These are phyloP conservation scores for Blera fallax DNA, from an alignment of 2,888 invertebrate genomes.

Conservation along the genomic window DNA sequence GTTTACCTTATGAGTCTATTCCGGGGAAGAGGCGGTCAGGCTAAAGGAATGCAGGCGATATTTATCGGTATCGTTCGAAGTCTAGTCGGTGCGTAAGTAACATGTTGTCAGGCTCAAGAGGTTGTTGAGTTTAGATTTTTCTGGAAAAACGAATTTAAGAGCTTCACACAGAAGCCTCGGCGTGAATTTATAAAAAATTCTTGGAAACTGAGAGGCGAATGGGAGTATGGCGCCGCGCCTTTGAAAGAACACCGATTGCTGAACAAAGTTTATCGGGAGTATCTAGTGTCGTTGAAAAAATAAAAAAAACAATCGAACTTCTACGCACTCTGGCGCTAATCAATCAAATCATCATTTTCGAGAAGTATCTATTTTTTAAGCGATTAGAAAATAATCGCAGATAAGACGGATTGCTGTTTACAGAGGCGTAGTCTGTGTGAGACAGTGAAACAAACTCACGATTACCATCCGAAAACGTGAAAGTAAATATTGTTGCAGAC, in stretches of 20 bases:
- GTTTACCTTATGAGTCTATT: conserved; percentile 9
- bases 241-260: no score
- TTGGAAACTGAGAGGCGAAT: neutral
- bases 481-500: no score
- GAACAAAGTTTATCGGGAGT: no score
- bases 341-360: neutral
- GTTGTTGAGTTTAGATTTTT: neutral
- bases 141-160: neutral
- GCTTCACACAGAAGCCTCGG: neutral
- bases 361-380: neutral
- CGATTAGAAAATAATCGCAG: neutral
- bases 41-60: neutral
- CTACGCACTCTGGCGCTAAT: neutral
- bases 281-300: neutral
- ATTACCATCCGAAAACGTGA: no score
- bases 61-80: neutral
- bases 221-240: neutral
- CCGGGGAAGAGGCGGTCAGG: conserved; percentile 10
- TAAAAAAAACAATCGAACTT: neutral
- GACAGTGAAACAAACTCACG: no score
- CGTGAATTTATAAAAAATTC: neutral
- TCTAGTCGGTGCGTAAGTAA: neutral
- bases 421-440: no score
- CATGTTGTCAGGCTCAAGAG: neutral
- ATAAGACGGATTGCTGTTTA: no score